These are phyloP conservation scores for Cryptocephalus moraei DNA, from an alignment of 2,888 invertebrate genomes.

Conservation along the genomic window DNA sequence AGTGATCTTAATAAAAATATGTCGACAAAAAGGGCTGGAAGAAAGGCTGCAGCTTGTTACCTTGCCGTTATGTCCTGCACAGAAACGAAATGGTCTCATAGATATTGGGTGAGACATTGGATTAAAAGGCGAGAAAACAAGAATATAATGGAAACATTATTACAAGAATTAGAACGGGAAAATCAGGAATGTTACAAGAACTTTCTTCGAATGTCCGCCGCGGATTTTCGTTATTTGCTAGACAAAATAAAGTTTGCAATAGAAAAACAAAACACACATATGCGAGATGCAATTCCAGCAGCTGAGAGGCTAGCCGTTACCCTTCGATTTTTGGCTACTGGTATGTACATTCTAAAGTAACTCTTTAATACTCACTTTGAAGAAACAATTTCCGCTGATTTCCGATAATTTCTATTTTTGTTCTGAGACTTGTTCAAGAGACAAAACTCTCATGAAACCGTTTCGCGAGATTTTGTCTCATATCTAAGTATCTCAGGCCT, in stretches of 20 bases:
- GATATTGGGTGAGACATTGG: conserved; percentile 1
- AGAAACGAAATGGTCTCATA: conserved; percentile 1
- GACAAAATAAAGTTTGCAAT: conserved; percentile 5
- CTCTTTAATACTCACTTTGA: too few species aligned
- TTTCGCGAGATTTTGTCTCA: too few species aligned
- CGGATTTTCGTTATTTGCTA: conserved; percentile 7
- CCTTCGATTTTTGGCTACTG: too few species aligned
- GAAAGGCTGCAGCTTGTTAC: conserved; percentile 3
- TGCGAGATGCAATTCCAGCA: too few species aligned
- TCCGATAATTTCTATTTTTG: too few species aligned
- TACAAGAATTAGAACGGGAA: conserved; percentile 5
- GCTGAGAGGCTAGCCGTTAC: too few species aligned
- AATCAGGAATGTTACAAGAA: conserved; percentile 8
- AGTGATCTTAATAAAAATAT: too few species aligned
- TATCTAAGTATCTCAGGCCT: too few species aligned
- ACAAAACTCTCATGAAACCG: too few species aligned
- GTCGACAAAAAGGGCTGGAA: conserved; percentile 1
- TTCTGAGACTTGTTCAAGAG: too few species aligned
- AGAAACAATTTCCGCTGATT: too few species aligned
- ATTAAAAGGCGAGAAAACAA: conserved; percentile 2
- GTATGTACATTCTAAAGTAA: too few species aligned
- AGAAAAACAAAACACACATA: conserved; percentile 1
- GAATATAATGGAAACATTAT: conserved; percentile 1
- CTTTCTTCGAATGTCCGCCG: conserved; percentile 9
- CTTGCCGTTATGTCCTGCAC: neutral